These are phyloP conservation scores for Meloidogyne hapla DNA, from an alignment of 1,140 invertebrate species.

Conservation along the genomic window DNA sequence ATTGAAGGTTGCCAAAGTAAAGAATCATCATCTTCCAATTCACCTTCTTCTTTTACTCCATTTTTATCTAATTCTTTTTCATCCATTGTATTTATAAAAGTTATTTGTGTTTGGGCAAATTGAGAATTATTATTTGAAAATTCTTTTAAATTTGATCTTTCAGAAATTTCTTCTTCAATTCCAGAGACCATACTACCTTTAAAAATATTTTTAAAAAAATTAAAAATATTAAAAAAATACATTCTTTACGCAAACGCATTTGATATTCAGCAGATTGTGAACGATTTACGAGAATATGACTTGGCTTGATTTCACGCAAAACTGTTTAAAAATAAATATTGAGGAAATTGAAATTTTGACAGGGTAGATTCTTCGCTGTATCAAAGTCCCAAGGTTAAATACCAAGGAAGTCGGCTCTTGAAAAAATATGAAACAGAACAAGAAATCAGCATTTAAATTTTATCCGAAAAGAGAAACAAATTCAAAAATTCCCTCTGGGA, in stretches of 20 bases:
- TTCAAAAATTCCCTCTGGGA: too few species aligned
- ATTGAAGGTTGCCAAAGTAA: constrained; percentile 15
- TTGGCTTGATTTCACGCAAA: constrained; percentile 22
- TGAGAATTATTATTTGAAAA: neutral
- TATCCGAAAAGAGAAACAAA: too few species aligned
- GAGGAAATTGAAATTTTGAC: neutral
- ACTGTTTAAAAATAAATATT: constrained; percentile 25
- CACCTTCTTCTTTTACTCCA: neutral
- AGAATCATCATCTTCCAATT: constrained; percentile 19
- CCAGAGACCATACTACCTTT: constrained; percentile 4
- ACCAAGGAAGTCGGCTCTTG: too few species aligned
- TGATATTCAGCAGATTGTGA: constrained; percentile 29
- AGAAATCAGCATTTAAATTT: too few species aligned
- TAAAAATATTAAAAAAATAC: constrained; percentile 17
- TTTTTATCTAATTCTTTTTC: neutral
- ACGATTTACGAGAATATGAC: constrained; percentile 28
- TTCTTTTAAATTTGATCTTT: constrained; percentile 11
- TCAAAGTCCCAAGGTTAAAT: too few species aligned
- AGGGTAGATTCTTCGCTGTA: too few species aligned
- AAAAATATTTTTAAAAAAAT: neutral
- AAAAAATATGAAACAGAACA: too few species aligned
- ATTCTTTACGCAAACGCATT: constrained; percentile 24
- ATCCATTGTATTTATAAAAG: constrained; percentile 7
- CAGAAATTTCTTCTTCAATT: constrained; percentile 6
- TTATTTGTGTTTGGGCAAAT: constrained; percentile 6